These are phyloP conservation scores for Kryptolebias marmoratus DNA, from an alignment of 2,113 vertebrate genomes.

Conservation along the genomic window DNA sequence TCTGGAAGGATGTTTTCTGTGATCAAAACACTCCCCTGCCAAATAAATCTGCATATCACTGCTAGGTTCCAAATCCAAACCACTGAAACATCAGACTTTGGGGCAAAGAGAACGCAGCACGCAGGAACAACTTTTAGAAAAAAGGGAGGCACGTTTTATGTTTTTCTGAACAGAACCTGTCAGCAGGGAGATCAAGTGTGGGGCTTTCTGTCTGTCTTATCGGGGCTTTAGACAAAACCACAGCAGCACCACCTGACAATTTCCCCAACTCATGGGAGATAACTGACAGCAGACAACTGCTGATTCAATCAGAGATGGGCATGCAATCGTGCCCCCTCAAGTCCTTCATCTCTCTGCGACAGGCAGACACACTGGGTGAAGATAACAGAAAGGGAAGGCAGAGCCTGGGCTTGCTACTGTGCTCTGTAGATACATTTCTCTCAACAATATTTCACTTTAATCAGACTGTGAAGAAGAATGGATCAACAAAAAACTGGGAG, in stretches of 20 bases:
- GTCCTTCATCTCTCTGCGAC: conserved; percentile 46
- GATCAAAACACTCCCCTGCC: background rate
- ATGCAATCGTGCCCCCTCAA: conserved; percentile 32
- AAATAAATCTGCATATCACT: too few species aligned
- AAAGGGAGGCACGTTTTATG: too few species aligned
- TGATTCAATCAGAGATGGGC: conserved; percentile 66
- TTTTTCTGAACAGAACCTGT: background rate
- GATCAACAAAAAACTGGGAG: conserved; percentile 9
- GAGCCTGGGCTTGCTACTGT: conserved; percentile 19
- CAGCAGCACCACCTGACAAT: conserved; percentile 44
- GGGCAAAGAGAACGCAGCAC: too few species aligned
- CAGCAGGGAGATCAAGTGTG: background rate
- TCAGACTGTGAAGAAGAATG: conserved; percentile 32
- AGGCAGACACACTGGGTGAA: conserved; percentile 32
- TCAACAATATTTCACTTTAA: conserved; percentile 23
- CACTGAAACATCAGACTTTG: too few species aligned
- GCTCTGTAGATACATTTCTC: conserved; percentile 17
- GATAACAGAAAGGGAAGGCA: conserved; percentile 22
- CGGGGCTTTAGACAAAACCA: conserved; percentile 36
- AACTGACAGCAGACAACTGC: conserved; percentile 60
- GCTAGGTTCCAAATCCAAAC: too few species aligned
- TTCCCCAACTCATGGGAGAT: conserved; percentile 59
- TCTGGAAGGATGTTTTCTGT: background rate
- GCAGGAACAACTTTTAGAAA: too few species aligned
- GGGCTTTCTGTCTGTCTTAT: conserved; percentile 58